Evolutionary conservation across 2,113 vertebrate genomes (phyloP).

Genomic region (Spilogale gracilis): DNA sequence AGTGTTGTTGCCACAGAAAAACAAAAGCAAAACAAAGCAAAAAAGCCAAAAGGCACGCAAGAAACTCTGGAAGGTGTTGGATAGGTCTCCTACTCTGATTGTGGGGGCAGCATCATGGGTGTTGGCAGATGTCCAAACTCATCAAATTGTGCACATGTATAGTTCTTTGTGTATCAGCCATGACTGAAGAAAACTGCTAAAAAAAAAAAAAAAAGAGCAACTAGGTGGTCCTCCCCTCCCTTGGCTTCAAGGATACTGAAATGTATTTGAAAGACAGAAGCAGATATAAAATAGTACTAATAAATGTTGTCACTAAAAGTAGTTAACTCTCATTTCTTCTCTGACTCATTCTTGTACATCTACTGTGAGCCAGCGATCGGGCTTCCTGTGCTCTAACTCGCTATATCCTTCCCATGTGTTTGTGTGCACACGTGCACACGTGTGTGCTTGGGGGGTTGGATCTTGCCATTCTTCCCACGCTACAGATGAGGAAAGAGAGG

Average conservation of each 20-base stretch:
- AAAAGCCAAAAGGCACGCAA: background rate
- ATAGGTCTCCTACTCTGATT: background rate
- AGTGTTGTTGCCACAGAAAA: background rate
- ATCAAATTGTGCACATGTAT: background rate
- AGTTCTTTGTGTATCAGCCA: background rate
- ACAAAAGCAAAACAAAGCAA: background rate
- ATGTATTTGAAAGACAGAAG: background rate
- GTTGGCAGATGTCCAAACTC: background rate
- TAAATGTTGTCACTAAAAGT: background rate
- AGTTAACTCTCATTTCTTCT: background rate
- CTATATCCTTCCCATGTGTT: fast-evolving
- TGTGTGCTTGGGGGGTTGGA: background rate
- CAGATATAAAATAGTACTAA: background rate
- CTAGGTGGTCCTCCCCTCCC: fast-evolving
- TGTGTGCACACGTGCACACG: fast-evolving
- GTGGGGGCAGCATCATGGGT: background rate
- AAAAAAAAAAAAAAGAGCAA: background rate
- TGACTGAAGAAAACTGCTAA: background rate
- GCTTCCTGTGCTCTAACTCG: background rate
- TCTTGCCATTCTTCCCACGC: background rate
- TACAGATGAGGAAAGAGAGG: background rate
- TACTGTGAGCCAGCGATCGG: fast-evolving
- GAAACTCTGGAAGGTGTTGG: background rate
- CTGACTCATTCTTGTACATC: fast-evolving
- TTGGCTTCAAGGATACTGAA: background rate